Percentiles rank a stretch among this genome's conserved stretches.
Conservation (phyloP, 2,797 vertebrate species). For the Enteromius treurensis region DNA sequence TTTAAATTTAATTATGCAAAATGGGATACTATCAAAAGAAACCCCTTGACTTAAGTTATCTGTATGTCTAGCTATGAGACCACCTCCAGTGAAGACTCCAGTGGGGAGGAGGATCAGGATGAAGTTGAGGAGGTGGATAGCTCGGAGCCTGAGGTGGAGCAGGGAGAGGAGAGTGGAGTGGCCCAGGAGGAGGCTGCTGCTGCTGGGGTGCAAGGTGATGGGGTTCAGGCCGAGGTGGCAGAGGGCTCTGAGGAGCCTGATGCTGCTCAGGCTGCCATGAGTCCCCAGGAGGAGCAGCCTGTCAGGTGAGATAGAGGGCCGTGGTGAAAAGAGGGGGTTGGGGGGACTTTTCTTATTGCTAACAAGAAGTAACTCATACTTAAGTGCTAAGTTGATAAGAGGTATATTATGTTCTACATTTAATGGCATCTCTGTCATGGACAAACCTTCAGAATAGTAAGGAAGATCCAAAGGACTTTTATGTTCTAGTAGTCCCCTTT, state of each 20-base stretch:
- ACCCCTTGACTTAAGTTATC: slow-evolving; percentile 42
- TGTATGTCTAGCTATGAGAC: slow-evolving; percentile 87
- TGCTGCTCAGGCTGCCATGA: slow-evolving; percentile 60
- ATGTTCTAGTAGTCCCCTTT: slow-evolving; percentile 15
- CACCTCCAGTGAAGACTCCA: slow-evolving; percentile 96
- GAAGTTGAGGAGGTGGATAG: slow-evolving; percentile 75
- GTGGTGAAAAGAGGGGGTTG: slow-evolving; percentile 1
- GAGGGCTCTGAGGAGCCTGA: slow-evolving; percentile 61
- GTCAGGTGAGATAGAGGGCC: slow-evolving; percentile 71
- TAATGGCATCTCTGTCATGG: neutral
- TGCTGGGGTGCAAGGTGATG: slow-evolving; percentile 59
- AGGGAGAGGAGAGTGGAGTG: slow-evolving; percentile 51
- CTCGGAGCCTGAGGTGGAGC: slow-evolving; percentile 67
- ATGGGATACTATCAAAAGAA: neutral
- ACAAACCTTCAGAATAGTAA: neutral
- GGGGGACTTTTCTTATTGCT: neutral
- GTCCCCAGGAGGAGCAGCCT: slow-evolving; percentile 69
- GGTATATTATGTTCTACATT: neutral
- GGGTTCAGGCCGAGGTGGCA: slow-evolving; percentile 58
- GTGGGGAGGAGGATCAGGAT: slow-evolving; percentile 85
- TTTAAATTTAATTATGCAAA: neutral
- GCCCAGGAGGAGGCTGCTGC: slow-evolving; percentile 61
- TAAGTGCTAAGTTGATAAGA: neutral
- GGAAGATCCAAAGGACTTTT: neutral
- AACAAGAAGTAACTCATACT: neutral